Evolutionary conservation across 2,888 invertebrate genomes (phyloP).

Genomic region (Minunthozetes semirufus): DNA sequence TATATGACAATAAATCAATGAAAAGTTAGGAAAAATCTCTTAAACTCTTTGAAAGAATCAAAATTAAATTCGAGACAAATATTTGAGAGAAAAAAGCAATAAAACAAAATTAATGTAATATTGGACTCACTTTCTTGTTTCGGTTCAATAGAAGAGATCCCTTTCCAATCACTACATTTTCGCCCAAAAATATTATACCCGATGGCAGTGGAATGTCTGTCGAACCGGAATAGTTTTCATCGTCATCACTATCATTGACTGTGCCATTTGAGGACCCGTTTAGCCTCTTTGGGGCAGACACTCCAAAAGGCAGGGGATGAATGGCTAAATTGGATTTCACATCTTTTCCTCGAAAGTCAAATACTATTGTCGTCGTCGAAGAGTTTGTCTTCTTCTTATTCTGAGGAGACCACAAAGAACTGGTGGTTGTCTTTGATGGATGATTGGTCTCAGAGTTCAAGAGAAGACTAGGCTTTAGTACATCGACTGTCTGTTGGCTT

Average conservation of each 20-base stretch:
- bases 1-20: too few species aligned
- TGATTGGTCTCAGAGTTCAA: constrained; percentile 10
- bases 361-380: constrained; percentile 40
- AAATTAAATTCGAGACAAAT: background rate
- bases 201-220: constrained; percentile 39
- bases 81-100: background rate
- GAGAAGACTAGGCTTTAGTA: constrained; percentile 13
- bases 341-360: constrained; percentile 42
- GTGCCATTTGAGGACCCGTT: background rate
- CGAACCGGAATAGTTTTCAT: constrained; percentile 41
- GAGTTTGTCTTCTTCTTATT: background rate
- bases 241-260: constrained; percentile 39
- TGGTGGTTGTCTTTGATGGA: background rate
- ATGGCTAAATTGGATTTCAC: constrained; percentile 42
- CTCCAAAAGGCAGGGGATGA: constrained; percentile 40
- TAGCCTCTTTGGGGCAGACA: background rate
- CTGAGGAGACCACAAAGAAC: constrained; percentile 7
- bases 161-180: constrained; percentile 40
- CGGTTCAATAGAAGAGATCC: constrained; percentile 39
- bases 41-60: too few species aligned
- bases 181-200: constrained; percentile 41
- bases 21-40: too few species aligned
- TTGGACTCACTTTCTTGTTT: constrained; percentile 41
- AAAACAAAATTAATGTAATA: background rate
- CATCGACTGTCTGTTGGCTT: constrained; percentile 3